Evolutionary conservation across 2,113 vertebrate genomes (phyloP).

Genomic region (Typhlomys cinereus): DNA sequence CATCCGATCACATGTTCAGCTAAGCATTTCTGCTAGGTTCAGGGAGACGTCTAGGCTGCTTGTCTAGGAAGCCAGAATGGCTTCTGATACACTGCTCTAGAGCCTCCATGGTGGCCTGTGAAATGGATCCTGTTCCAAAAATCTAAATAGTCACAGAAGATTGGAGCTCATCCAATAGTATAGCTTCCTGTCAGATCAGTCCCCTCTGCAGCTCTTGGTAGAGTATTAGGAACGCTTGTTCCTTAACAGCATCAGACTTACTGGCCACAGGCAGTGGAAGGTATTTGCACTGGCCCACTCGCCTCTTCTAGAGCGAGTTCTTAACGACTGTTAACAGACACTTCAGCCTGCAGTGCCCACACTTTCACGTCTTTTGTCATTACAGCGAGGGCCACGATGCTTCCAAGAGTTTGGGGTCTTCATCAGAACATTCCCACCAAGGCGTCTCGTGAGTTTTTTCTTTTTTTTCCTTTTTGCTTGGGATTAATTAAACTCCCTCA

Average conservation of each 20-base stretch:
- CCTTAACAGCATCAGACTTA: background rate
- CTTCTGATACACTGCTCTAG: background rate
- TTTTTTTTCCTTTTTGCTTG: background rate
- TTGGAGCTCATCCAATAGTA: background rate
- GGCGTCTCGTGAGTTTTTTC: background rate
- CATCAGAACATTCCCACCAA: background rate
- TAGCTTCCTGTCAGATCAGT: background rate
- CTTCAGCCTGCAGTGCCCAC: background rate
- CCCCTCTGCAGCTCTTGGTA: background rate
- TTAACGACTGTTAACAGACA: background rate
- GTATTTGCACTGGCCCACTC: background rate
- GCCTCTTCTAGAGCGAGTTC: background rate
- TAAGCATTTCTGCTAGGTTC: conserved; percentile 15
- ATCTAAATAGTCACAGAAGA: background rate
- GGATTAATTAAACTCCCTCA: background rate
- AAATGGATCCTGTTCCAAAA: background rate
- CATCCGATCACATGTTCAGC: background rate
- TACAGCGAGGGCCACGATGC: background rate
- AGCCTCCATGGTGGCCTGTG: background rate
- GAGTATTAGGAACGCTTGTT: background rate
- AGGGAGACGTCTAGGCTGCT: conserved; percentile 7
- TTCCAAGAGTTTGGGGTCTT: background rate
- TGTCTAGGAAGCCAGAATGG: background rate
- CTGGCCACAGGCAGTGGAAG: background rate
- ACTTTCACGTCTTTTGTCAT: background rate